Base-by-base conservation (phyloP, 2,113 vertebrate genomes). In the Tautogolabrus adspersus region DNA sequence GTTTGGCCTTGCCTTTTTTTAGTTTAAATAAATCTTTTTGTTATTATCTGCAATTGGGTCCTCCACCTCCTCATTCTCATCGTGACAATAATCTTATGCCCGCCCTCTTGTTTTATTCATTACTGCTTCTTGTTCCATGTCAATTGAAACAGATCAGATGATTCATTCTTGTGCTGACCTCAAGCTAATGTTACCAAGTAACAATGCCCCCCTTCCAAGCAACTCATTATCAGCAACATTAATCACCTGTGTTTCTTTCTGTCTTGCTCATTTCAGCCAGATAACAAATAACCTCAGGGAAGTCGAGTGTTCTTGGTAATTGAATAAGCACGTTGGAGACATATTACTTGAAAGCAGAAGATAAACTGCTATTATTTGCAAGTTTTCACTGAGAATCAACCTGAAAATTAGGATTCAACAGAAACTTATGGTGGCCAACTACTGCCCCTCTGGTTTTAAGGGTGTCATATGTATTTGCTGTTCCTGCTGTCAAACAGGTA, bases 131-230 rank as follows among this genome's bases (percentile, higher is more conserved):
- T 74, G 58, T 68, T 81, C 68, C 54, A 71, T 60, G 46, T 72
- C 23, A 77, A 0, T 70, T 63, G 71, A 74, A 52, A 38, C 38
- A 61, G 38, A 60, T 60, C 21, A 56, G 44, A 65, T 83, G 69
- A 84, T 72, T 81, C 16, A 72, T 42, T 76, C 52, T 54, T 42
- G 67, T 61, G 30, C 26, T 84, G 72, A 86, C 75, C 65, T 61
- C 19, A 0, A 75, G 68, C 72, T 79, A 60, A 82, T 79, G 69
- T 61, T 13, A 37, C 51, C 22, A 44, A 70, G 77, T 75, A 55
- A 65, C 73, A 83, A 75, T 19, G 10, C n/a, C 44, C 40, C 19
- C 13, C 62, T 37, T 30, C 15, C 21, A 23, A 26, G 26, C 23
- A 54, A 23, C 72, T 68, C 8, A 56, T 70, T 65, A 83, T 79